Evolutionary conservation across 1,140 invertebrate species (phyloP), one percentile per base, ranked within the genome.

Genomic region (Lepidurus packardi): DNA sequence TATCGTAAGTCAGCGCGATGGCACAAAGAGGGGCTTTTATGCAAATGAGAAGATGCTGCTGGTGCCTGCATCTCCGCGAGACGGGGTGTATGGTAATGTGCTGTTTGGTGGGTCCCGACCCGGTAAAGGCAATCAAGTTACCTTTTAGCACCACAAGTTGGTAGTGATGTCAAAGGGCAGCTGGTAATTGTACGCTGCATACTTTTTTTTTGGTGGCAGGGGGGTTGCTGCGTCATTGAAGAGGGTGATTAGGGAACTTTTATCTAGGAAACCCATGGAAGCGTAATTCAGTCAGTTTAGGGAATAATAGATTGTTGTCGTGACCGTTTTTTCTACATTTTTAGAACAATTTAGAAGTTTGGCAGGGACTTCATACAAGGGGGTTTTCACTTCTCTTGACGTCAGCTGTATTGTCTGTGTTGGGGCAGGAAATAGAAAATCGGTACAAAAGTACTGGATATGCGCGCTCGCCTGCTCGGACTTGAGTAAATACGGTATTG

Each of bases 21-120:
- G 53, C 53, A 65, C 53, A 65, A 65, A 65, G 13, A 65, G 53
- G 53, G 53, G 53, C 53, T 65, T 65, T 65, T 65, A 65, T 65
- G 53, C 21, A 65, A 65, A 65, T 65, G 53, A 65, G 53, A 65
- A 3, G 53, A 65, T 65, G 53, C 53, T 65, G 53, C 53, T 65
- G 53, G 53, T 65, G 53, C 53, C 53, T 65, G 53, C 53, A 65
- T 65, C 53, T 65, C 53, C 53, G 13, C 16, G n/a, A 6, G 53
- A 7, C 13, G 53, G 21, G 53, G 53, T 65, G 53, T 21, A 65
- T 65, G 53, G 53, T 65, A 21, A 65, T 65, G 16, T 0, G 13
- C 45, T 47, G 53, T 21, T 65, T 16, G 16, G 53, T 65, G 53
- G 16, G 53, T 13, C 16, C 53, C 21, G 47, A 13, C 13, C 13